Percentiles rank a stretch among this genome's conserved stretches.
These are phyloP conservation scores for Piscicola geometra DNA, from an alignment of 2,888 invertebrate genomes.

Conservation along the genomic window DNA sequence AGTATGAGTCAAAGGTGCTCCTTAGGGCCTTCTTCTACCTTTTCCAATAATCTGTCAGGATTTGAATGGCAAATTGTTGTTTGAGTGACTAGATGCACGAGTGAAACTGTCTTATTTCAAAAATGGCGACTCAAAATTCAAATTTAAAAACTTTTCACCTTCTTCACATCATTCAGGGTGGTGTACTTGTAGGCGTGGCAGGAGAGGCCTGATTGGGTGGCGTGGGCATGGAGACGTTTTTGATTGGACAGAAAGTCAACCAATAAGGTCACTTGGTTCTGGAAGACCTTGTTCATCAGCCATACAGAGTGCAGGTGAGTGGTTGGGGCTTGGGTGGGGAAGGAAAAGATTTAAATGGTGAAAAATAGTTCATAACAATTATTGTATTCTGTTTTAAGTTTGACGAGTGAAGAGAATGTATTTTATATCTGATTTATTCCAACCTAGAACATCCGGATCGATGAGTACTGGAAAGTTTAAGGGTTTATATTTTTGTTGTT, in stretches of 20 bases:
- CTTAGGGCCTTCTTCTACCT: too few species aligned
- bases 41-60: too few species aligned
- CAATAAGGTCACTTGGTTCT: conserved; percentile 26
- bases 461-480: conserved; percentile 1
- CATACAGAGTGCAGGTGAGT: background rate
- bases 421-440: too few species aligned
- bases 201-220: background rate
- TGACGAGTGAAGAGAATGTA: too few species aligned
- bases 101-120: too few species aligned
- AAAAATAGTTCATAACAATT: background rate
- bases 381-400: too few species aligned
- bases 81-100: too few species aligned
- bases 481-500: background rate
- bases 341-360: background rate
- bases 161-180: conserved; percentile 4
- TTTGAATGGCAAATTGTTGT: too few species aligned
- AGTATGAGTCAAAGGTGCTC: too few species aligned
- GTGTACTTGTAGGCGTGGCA: conserved; percentile 23
- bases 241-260: conserved; percentile 28
- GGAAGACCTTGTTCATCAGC: conserved; percentile 14
- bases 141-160: background rate
- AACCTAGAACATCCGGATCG: background rate
- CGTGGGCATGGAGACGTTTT: conserved; percentile 18
- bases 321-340: background rate
- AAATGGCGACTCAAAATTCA: background rate